Percentiles rank a stretch among this genome's conserved stretches.
Conservation (phyloP, 1,140 invertebrate species). For the Myzus persicae region DNA sequence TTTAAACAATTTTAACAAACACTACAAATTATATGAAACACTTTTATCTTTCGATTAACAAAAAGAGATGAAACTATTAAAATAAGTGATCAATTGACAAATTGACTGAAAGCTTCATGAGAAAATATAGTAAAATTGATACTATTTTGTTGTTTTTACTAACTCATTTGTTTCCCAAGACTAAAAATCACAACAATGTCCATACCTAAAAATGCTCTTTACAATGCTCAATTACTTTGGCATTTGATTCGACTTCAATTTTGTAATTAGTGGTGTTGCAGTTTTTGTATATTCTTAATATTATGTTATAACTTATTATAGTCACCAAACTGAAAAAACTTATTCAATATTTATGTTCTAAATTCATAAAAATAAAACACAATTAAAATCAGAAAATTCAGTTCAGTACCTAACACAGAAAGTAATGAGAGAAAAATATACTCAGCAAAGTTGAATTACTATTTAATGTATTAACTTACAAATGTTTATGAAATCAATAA, state of each 20-base stretch:
- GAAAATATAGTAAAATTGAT: background rate
- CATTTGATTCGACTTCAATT: background rate
- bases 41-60: too few species aligned
- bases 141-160: too few species aligned
- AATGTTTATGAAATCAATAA: background rate
- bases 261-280: background rate
- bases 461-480: background rate
- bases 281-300: background rate
- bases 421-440: background rate
- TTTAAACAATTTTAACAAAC: too few species aligned
- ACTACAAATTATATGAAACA: too few species aligned
- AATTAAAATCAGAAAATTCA: background rate
- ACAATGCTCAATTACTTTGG: background rate
- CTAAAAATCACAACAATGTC: background rate
- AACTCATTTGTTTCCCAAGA: too few species aligned
- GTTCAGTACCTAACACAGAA: background rate
- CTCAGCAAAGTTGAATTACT: background rate
- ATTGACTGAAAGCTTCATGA: background rate
- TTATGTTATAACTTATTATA: background rate
- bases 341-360: background rate
- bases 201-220: background rate
- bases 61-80: too few species aligned
- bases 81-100: too few species aligned
- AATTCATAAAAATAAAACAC: background rate
- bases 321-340: background rate